phyloP scores from a whole-genome alignment of 2,797 vertebrate genomes.

The Gambusia yucatana region DNA sequence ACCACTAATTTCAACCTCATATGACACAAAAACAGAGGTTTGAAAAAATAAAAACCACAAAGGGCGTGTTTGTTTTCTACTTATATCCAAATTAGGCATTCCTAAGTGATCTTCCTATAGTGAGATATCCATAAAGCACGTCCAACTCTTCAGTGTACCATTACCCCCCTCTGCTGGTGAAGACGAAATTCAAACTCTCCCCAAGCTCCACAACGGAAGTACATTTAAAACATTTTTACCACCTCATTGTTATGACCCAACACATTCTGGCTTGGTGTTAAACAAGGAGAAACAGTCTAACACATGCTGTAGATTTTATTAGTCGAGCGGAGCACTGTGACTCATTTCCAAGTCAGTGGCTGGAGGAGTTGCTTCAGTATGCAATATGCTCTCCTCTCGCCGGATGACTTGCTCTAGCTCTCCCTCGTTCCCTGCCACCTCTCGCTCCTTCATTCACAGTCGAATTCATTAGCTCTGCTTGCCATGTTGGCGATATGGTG shows the following conservation, averaged over 20 bases:
- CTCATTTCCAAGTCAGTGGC: constrained; percentile 69
- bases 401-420: constrained; percentile 30
- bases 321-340: constrained; percentile 59
- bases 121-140: constrained; percentile 20
- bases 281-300: constrained; percentile 71
- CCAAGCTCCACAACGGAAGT: constrained; percentile 29
- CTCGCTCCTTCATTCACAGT: constrained; percentile 53
- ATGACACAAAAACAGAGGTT: constrained; percentile 53
- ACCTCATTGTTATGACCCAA: constrained; percentile 73
- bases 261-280: constrained; percentile 70
- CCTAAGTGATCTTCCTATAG: constrained; percentile 29
- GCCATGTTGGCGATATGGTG: constrained; percentile 47
- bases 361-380: constrained; percentile 60
- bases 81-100: constrained; percentile 47
- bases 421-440: constrained; percentile 26
- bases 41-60: constrained; percentile 54
- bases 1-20: constrained; percentile 56
- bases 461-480: constrained; percentile 67
- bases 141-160: constrained; percentile 54
- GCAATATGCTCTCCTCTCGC: constrained; percentile 54
- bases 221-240: constrained; percentile 69
- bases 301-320: constrained; percentile 70
- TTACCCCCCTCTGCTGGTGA: constrained; percentile 78
- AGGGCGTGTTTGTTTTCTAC: constrained; percentile 52
- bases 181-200: constrained; percentile 12